Evolutionary conservation across 2,113 vertebrate genomes (phyloP), one percentile per base, ranked within the genome.

Genomic region (Cyprinodon variegatus): DNA sequence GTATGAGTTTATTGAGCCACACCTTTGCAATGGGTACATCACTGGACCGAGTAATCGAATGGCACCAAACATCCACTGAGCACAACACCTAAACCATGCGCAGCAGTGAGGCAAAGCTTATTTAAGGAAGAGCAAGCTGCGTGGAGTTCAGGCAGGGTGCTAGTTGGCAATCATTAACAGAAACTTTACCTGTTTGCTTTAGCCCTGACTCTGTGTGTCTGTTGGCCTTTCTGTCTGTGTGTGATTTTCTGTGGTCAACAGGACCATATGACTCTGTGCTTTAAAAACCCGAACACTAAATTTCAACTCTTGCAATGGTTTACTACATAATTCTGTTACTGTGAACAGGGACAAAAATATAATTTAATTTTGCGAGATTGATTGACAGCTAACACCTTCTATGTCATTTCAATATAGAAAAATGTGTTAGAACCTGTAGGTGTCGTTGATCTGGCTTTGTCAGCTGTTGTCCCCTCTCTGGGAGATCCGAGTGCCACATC

Each of bases 101-200:
- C 70, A 76, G 40, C 74, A 70, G 69, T 76, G 70, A 86, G 79
- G 50, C 74, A 50, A 61, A 64, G 72, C 85, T 79, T 70, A 74
- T 81, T 71, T 67, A 81, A 79, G 82, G 74, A 76, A 72, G 10
- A 48, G 72, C 83, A 84, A 70, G 82, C 81, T 85, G 84, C 78
- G 87, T 74, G 36, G 84, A 46, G 74, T 84, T 79, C 79, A 79
- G 78, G 76, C 87, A 60, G 86, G 73, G 81, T 82, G 74, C 76
- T 67, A 61, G 84, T 48, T 77, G 89, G 60, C 88, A 91, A 91
- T 93, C 90, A 93, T 93, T 91, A 91, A 89, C 89, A 78, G 78
- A 41, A 67, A 82, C 76, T 71, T 46, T 29, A 29, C 62, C 78
- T 86, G 90, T 91, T 89, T 89, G 78, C 80, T 72, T 64, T 85